A percentile compares a stretch with the other conserved stretches of the same genome.
These are phyloP conservation scores for Corydoras sp. DNA, from an alignment of 2,113 vertebrate genomes.

Conservation along the genomic window DNA sequence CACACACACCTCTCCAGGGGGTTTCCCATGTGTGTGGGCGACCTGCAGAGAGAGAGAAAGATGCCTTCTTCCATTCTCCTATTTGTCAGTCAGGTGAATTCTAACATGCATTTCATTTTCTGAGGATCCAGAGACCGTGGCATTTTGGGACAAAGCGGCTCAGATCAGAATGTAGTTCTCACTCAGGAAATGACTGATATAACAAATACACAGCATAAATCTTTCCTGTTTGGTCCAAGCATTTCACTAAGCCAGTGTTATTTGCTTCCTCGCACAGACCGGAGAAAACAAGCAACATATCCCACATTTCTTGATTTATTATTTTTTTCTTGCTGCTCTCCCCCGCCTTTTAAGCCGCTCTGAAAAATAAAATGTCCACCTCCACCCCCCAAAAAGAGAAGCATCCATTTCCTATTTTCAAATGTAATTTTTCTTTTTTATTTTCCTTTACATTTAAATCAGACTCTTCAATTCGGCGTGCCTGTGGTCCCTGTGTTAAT, in stretches of 20 bases:
- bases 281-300: slow-evolving; percentile 37
- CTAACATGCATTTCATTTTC: slow-evolving; percentile 20
- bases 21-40: slow-evolving; percentile 40
- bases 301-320: slow-evolving; percentile 24
- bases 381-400: too few species aligned
- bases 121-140: not conserved
- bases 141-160: not conserved
- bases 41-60: slow-evolving; percentile 33
- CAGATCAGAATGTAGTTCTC: slow-evolving; percentile 24
- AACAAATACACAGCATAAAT: slow-evolving; percentile 48
- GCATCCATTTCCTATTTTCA: too few species aligned
- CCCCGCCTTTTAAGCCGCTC: slow-evolving; percentile 22
- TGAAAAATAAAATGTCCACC: slow-evolving; percentile 16
- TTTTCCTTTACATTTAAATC: too few species aligned
- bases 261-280: slow-evolving; percentile 44
- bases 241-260: slow-evolving; percentile 37
- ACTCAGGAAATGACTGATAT: slow-evolving; percentile 40
- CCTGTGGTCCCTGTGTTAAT: not conserved
- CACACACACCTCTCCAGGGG: slow-evolving; percentile 30
- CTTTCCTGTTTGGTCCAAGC: slow-evolving; percentile 42
- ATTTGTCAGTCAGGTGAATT: slow-evolving; percentile 35
- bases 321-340: too few species aligned
- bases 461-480: too few species aligned
- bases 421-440: too few species aligned
- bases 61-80: slow-evolving; percentile 34